These are phyloP conservation scores for Panurus biarmicus DNA, from an alignment of 2,113 vertebrate species.

Conservation along the genomic window DNA sequence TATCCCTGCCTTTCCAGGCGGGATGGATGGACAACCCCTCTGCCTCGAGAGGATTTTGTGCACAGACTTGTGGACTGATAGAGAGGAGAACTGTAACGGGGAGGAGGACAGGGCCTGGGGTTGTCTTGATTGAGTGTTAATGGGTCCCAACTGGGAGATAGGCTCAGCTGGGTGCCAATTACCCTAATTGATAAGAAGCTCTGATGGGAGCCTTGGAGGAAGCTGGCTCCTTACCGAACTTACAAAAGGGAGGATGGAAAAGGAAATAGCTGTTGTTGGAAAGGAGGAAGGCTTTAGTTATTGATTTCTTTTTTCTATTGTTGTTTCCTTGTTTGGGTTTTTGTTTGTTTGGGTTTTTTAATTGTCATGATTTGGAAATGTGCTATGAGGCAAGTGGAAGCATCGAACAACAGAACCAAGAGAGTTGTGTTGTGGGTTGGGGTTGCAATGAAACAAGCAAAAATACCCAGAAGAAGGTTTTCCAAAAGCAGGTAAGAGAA, in stretches of 20 bases:
- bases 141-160: slow-evolving; percentile 36
- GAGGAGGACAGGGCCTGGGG: background rate
- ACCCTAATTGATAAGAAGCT: slow-evolving; percentile 9
- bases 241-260: background rate
- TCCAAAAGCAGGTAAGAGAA: background rate
- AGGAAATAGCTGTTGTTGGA: background rate
- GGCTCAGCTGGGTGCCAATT: slow-evolving; percentile 49
- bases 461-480: background rate
- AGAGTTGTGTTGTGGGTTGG: background rate
- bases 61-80: background rate
- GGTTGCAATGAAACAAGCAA: background rate
- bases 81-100: background rate
- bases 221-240: background rate
- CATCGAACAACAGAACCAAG: too few species aligned
- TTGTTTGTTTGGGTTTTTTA: background rate
- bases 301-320: background rate
- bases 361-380: background rate
- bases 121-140: slow-evolving; percentile 36
- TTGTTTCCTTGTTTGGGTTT: background rate
- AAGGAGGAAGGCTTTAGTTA: background rate
- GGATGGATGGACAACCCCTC: background rate
- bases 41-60: background rate
- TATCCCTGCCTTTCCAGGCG: background rate
- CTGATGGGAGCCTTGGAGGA: background rate
- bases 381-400: background rate